Evolutionary conservation across 2,113 vertebrate species (phyloP).

Genomic region (Salvelinus fontinalis): DNA sequence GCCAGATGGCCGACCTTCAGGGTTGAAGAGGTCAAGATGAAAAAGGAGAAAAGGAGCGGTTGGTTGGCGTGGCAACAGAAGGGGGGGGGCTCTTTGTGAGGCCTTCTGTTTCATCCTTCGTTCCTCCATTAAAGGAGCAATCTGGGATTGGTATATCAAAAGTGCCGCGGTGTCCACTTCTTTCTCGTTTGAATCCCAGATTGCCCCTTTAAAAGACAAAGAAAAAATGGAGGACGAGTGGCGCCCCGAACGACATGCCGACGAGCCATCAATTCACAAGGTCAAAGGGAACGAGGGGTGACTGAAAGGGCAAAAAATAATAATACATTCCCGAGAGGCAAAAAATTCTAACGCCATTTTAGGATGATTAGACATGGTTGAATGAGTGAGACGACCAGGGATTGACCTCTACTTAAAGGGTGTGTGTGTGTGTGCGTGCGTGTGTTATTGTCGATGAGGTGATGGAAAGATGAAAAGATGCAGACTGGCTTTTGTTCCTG

Average conservation of each 20-base stretch:
- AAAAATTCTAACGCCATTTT: not conserved
- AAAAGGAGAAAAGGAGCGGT: not conserved
- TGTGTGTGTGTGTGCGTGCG: no score
- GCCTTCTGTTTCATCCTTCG: not conserved
- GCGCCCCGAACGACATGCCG: not conserved
- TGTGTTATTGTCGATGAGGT: no score
- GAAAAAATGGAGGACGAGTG: not conserved
- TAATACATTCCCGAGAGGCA: not conserved
- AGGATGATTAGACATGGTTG: not conserved
- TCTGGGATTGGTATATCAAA: no score
- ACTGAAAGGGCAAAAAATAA: not conserved
- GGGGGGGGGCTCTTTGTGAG: not conserved
- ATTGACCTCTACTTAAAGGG: no score
- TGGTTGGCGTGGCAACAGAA: not conserved
- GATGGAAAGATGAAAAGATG: no score
- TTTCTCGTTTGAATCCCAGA: no score
- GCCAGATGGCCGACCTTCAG: conserved; percentile 22
- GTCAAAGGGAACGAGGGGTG: no score
- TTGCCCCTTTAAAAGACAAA: not conserved
- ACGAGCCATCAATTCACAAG: not conserved
- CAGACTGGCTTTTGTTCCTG: not conserved
- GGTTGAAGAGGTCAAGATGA: conserved; percentile 11
- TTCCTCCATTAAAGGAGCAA: no score
- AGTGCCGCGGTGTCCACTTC: no score
- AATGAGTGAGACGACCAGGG: no score